Percentiles rank a stretch among this genome's conserved stretches.
Evolutionary conservation across 2,797 vertebrate genomes (phyloP).

Genomic region (Phrynocephalus forsythii): DNA sequence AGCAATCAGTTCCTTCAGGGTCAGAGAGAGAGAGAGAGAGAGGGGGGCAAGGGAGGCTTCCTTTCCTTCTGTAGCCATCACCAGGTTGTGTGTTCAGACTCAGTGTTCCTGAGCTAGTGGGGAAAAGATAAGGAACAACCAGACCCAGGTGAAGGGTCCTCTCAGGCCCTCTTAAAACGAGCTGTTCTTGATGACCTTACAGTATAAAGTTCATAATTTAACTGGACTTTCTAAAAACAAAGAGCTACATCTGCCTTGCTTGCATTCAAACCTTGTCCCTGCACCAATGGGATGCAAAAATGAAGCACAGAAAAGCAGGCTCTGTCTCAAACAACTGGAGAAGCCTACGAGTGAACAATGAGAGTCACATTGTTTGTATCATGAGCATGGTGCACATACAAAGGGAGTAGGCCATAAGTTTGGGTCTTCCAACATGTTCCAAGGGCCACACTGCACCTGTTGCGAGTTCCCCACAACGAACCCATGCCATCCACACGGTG

Average conservation of each 20-base stretch:
- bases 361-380: background rate
- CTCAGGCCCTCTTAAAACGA: background rate
- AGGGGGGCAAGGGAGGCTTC: constrained; percentile 14
- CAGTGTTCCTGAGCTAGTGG: constrained; percentile 29
- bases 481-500: background rate
- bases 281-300: background rate
- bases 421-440: background rate
- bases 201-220: background rate
- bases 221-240: background rate
- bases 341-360: background rate
- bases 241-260: background rate
- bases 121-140: constrained; percentile 36
- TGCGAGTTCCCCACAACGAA: background rate
- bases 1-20: constrained; percentile 55
- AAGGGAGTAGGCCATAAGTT: no score
- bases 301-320: background rate
- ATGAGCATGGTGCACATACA: background rate
- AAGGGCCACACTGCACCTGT: no score
- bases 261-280: background rate
- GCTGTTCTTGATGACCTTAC: background rate
- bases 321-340: background rate
- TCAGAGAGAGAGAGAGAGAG: constrained; percentile 60
- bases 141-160: constrained; percentile 15
- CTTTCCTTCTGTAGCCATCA: constrained; percentile 47
- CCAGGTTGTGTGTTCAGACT: background rate